Evolutionary conservation across 2,888 invertebrate species (phyloP), one percentile per base, ranked within the genome.

Genomic region (Choristoneura rosaceana): DNA sequence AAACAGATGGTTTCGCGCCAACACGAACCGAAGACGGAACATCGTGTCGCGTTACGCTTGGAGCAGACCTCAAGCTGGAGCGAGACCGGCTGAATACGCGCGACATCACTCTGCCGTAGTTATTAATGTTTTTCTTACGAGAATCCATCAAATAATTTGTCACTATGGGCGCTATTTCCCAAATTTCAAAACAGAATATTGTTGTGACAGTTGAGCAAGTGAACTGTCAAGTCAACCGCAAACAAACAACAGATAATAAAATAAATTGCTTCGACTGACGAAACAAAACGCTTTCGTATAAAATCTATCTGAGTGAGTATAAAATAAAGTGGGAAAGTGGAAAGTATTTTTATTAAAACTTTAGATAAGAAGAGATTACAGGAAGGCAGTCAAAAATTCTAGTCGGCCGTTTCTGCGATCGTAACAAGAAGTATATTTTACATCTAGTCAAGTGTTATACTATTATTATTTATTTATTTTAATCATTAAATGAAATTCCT

Each of bases 61-160:
- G 85, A 78, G 77, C 85, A 41, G 88, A 81, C 67, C 82, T 87
- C 45, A 89, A 76, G 76, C 80, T 87, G 41, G 77, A 76, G 41
- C 78, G 79, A 45, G 86, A 82, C 69, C 76, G 81, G 79, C 84
- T 88, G 63, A 79, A 76, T 3, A 92, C 86, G 60, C 92, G 90
- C 43, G 93, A 80, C 93, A 92, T 91, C 0, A 93, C 92, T 81
- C 90, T 89, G 12, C 87, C 87, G 75, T 92, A 92, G 74, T 80
- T 87, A 34, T 81, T 85, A 50, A 63, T 80, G 61, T 50, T 74
- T 69, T 71, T 75, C 55, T 70, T 67, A 14, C 17, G 59, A 60
- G 62, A 59, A 73, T 73, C 69, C 73, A 73, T 73, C 34, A 60
- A 59, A 64, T 43, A 47, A 41, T 15, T n/a, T 7, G 38, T 33